These are phyloP conservation scores for Manis pentadactyla DNA, from an alignment of 2,797 vertebrate species.

Conservation along the genomic window DNA sequence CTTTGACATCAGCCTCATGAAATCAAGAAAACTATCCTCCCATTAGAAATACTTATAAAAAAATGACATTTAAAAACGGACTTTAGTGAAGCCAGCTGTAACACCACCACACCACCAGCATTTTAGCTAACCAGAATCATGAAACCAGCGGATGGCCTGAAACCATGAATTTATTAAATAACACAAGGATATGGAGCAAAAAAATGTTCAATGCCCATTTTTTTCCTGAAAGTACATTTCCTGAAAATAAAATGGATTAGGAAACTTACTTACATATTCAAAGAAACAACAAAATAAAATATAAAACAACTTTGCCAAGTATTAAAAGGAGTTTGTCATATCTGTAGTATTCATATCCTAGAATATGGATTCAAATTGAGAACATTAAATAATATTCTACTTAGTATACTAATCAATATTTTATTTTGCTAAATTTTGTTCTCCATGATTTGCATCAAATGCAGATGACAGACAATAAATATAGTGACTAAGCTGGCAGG, in stretches of 20 bases:
- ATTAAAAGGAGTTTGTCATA: not conserved
- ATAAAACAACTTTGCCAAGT: not conserved
- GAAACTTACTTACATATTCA: not conserved
- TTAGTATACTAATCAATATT: not conserved
- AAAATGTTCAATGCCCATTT: not conserved
- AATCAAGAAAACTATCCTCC: slow-evolving; percentile 6
- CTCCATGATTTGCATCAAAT: not conserved
- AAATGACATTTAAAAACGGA: slow-evolving; percentile 1
- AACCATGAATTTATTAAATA: slow-evolving; percentile 25
- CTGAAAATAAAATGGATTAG: not conserved
- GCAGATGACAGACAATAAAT: not conserved
- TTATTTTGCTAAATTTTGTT: not conserved
- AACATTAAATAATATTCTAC: not conserved
- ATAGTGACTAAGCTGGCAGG: not conserved
- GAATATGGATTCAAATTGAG: not conserved
- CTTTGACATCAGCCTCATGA: slow-evolving; percentile 38
- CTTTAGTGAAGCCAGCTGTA: not conserved
- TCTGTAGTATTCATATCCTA: not conserved
- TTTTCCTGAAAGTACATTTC: no score
- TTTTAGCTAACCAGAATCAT: slow-evolving; percentile 35
- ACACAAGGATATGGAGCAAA: not conserved
- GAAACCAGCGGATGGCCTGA: not conserved
- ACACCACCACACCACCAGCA: not conserved
- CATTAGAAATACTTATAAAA: slow-evolving; percentile 15
- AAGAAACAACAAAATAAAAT: not conserved